A percentile compares a stretch with the other conserved stretches of the same genome.
Conservation (phyloP, 2,113 vertebrate species). For the Sylvicapra grimmia region DNA sequence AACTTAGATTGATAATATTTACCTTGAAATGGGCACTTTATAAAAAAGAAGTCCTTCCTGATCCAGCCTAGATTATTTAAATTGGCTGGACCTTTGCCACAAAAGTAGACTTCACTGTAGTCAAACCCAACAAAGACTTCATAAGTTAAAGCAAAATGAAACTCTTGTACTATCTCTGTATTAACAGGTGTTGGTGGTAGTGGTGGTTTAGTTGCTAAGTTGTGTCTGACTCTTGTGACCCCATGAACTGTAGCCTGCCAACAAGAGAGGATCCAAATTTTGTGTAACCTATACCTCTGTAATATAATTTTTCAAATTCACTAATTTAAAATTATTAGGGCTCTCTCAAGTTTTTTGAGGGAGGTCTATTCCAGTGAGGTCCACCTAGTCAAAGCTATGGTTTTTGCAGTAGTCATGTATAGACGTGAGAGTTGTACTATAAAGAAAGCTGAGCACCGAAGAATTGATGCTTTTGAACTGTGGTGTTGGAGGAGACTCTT, state of each 20-base stretch:
- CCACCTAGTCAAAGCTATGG: neutral
- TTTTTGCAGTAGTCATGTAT: neutral
- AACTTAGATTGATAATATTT: neutral
- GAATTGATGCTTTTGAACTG: neutral
- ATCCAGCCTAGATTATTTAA: neutral
- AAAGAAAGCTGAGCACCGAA: neutral
- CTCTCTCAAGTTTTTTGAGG: neutral
- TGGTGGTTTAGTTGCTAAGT: neutral
- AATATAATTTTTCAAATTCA: neutral
- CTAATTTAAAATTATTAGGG: neutral
- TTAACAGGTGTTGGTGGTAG: neutral
- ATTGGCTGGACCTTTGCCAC: neutral
- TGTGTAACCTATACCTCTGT: neutral
- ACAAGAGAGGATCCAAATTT: neutral
- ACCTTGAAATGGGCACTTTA: neutral
- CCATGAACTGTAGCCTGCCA: neutral
- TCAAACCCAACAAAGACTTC: neutral
- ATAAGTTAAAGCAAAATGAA: neutral
- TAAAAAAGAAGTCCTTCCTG: neutral
- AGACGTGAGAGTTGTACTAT: neutral
- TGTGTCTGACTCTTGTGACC: neutral
- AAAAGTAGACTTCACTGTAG: neutral
- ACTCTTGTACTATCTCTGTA: neutral
- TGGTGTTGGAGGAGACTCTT: neutral
- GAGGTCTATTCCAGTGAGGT: neutral